These are phyloP conservation scores for Cephus sareptanus DNA, from an alignment of 2,888 invertebrate species.

Conservation along the genomic window DNA sequence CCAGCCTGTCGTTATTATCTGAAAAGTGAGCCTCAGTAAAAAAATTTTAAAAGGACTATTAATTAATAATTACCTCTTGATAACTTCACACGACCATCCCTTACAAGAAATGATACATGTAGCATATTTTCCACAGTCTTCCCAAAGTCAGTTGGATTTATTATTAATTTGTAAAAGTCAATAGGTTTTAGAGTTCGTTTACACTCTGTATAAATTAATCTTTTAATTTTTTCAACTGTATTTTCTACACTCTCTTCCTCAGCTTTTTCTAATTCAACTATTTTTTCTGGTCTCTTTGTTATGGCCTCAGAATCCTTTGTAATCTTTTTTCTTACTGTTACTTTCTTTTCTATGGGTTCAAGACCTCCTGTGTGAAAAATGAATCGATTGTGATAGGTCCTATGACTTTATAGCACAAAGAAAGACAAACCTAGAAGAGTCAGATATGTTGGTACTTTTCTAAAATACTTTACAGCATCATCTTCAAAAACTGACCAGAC, in stretches of 20 bases:
- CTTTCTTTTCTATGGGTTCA: constrained; percentile 15
- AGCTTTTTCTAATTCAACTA: constrained; percentile 66
- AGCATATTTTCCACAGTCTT: constrained; percentile 75
- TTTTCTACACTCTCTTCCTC: constrained; percentile 69
- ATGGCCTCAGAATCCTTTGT: constrained; percentile 53
- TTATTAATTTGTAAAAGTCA: constrained; percentile 71
- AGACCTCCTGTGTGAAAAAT: constrained; percentile 18
- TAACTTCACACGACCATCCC: constrained; percentile 70
- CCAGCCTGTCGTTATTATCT: constrained; percentile 42
- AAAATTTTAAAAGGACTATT: constrained; percentile 1
- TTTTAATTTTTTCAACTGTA: constrained; percentile 69
- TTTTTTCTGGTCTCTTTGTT: constrained; percentile 69
- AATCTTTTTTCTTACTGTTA: constrained; percentile 30
- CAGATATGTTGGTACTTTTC: constrained; percentile 36
- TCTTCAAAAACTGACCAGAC: constrained; percentile 50
- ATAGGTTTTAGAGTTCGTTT: constrained; percentile 65
- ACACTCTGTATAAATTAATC: constrained; percentile 66
- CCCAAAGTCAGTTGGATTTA: constrained; percentile 72
- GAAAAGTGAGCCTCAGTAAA: constrained; percentile 3
- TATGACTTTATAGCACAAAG: constrained; percentile 37
- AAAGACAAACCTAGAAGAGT: constrained; percentile 44
- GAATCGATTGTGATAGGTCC: constrained; percentile 35
- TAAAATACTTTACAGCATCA: constrained; percentile 36
- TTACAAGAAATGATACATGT: constrained; percentile 73
- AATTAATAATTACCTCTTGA: constrained; percentile 63